Conservation (phyloP, 2,888 invertebrate genomes). For the Zootermopsis nevadensis region DNA sequence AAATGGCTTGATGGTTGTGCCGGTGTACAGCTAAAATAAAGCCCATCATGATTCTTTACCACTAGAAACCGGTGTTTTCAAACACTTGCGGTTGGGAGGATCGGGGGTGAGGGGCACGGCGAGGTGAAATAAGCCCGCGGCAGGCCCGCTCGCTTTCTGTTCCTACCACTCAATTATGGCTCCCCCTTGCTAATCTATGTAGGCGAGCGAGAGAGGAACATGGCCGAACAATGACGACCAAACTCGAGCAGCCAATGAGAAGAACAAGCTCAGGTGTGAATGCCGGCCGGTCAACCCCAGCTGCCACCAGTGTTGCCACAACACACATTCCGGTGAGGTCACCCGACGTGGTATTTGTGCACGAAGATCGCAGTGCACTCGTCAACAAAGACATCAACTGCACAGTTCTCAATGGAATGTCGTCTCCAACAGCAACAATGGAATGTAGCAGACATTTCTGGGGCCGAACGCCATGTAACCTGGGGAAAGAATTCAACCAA, state of each 20-base stretch:
- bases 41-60: slow-evolving; percentile 7
- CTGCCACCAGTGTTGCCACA: slow-evolving; percentile 37
- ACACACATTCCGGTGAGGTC: slow-evolving; percentile 1
- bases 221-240: slow-evolving; percentile 34
- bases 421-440: neutral
- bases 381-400: slow-evolving; percentile 8
- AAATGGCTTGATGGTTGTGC: slow-evolving; percentile 4
- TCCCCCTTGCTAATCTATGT: slow-evolving; percentile 27
- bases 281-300: slow-evolving; percentile 26
- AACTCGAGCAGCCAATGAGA: slow-evolving; percentile 40
- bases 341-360: neutral
- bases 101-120: neutral
- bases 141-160: slow-evolving; percentile 29
- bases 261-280: slow-evolving; percentile 33
- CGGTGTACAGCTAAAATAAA: slow-evolving; percentile 20
- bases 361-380: neutral
- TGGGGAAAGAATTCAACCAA: too few species aligned
- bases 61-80: slow-evolving; percentile 23
- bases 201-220: slow-evolving; percentile 15
- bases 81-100: slow-evolving; percentile 14
- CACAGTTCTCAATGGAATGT: neutral
- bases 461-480: too few species aligned
- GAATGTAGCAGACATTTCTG: neutral
- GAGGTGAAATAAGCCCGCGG: slow-evolving; percentile 29
- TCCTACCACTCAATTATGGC: slow-evolving; percentile 38